phyloP scores from a whole-genome alignment of 2,888 invertebrate species.

The Alentia gelatinosa region DNA sequence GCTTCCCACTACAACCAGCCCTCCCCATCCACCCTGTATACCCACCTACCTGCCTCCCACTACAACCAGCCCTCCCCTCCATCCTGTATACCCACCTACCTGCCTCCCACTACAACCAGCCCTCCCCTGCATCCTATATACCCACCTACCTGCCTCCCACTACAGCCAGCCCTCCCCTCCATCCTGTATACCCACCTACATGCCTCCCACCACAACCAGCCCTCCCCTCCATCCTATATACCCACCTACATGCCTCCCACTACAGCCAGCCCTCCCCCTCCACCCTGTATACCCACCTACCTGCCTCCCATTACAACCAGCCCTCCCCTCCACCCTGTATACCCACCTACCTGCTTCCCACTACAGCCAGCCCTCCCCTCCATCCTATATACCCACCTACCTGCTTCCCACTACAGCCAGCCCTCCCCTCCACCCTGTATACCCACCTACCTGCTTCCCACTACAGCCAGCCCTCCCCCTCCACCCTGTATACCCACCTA shows the following conservation, averaged over 20 bases:
- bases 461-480: too few relatives aligned
- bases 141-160: neutral
- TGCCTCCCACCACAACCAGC: neutral
- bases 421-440: too few relatives aligned
- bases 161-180: neutral
- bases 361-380: too few relatives aligned
- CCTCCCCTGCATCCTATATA: neutral
- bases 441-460: too few relatives aligned
- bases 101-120: neutral
- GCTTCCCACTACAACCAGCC: neutral
- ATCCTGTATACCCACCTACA: too few relatives aligned
- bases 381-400: too few relatives aligned
- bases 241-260: neutral
- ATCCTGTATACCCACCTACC: neutral
- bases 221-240: neutral
- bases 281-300: neutral
- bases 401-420: too few relatives aligned
- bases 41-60: neutral
- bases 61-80: neutral
- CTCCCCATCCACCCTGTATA: neutral
- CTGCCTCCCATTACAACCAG: neutral
- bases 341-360: too few relatives aligned
- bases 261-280: neutral
- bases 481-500: too few relatives aligned
- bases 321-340: neutral